Base-by-base conservation (phyloP, 2,797 vertebrate genomes). In the Hyperoplus lanceolatus region DNA sequence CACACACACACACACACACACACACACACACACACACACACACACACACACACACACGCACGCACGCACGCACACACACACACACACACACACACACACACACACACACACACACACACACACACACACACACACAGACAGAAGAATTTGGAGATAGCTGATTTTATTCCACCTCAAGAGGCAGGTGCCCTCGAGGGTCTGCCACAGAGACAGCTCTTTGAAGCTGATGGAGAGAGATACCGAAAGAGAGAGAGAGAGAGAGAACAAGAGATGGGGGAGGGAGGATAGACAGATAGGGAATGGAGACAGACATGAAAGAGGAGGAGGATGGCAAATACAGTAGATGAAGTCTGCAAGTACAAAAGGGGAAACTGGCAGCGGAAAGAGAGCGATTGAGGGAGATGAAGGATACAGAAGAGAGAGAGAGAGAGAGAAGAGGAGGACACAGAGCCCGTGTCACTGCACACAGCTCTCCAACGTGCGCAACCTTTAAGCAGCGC, bases 151-250 rank as follows among this genome's bases (percentile, higher is more conserved):
- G 67, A 75, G 69, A 83, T 4, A 54, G 59, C 62, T 83, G 76
- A 86, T 90, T 88, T 90, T 70, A 89, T 93, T 93, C 92, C 91
- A 89, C 83, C 89, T 90, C 89, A 88, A 89, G 87, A 91, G 91
- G 82, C 92, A 90, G 87, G 71, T 75, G 89, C 90, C 92, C 92
- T 83, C 57, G 38, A 89, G 93, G 29, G 84, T 87, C 84, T 77
- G 62, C 83, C 78, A 91, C 68, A 51, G 86, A 92, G 88, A 89
- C 81, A 39, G 80, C 77, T 81, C 92, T 93, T 93, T 93, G 92
- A 93, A 89, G 91, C 90, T 92, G 91, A 93, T 91, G 84, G 89
- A 86, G 82, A 54, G 86, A 81, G 85, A 92, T 79, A 29, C 29
- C 2, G 29, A 3, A 29, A 29, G 43, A 11, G 10, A 11, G 43